Base-by-base conservation (phyloP, 2,888 invertebrate species). In the Ditula angustiorana region DNA sequence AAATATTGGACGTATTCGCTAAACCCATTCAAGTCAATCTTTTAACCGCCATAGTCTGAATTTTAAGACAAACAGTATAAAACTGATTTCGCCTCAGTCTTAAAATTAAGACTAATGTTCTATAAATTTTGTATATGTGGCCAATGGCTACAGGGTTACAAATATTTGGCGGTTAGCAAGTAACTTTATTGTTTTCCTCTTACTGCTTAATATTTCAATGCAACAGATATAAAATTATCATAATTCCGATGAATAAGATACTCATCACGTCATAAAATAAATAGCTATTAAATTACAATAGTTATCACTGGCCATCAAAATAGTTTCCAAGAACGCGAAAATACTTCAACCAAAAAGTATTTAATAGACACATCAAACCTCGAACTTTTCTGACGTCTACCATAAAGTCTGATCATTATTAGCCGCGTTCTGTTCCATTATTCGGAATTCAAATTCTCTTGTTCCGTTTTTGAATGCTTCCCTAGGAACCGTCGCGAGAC, bases 341-440 rank as follows among this genome's bases (percentile, higher is more conserved):
- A 64, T 59, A 53, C 68, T 69, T 50, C 59, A 71, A 81, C 81
- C 83, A 72, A 82, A 76, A 81, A 82, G 80, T 82, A 85, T 84
- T 83, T 83, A 81, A 85, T 83, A 84, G 82, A 83, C 83, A 83
- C 81, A 82, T 86, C 83, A 82, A 84, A 81, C 70, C 76, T 70
- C 71, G 75, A 84, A 82, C 77, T 78, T 78, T 67, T 56, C 61
- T 64, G 76, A 68, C 76, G 73, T 71, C 67, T 60, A 72, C 75
- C 77, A 81, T 85, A 83, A 85, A 85, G 77, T 74, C 71, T 68
- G 73, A 76, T 80, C 73, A 78, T 82, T 78, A 82, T 56, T 73
- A 68, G 70, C 69, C 74, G 75, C 70, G 73, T 70, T 67, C 73
- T 74, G 71, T 78, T 72, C 81, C 58, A 80, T 76, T 72, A 75